A percentile compares a stretch with the other conserved stretches of the same genome.
phyloP scores from a whole-genome alignment of 2,797 vertebrate genomes.

The Danio jaintianensis region DNA sequence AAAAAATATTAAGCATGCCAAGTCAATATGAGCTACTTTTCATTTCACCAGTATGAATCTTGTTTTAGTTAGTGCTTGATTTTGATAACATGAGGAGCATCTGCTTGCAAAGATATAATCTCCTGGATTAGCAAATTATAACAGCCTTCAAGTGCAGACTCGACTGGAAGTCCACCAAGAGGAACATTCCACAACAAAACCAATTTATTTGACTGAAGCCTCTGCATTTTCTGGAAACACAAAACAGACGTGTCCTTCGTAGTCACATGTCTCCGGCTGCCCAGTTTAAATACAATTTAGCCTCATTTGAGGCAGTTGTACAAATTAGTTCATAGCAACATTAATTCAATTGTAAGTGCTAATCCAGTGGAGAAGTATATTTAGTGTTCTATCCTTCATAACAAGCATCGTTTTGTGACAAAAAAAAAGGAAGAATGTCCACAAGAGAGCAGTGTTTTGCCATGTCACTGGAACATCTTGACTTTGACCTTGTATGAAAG shows the following conservation, averaged over 20 bases:
- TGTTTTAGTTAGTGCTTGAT: constrained; percentile 34
- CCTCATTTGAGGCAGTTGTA: neutral
- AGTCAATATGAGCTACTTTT: neutral
- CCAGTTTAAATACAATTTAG: neutral
- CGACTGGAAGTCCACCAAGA: constrained; percentile 54
- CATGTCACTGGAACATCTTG: constrained; percentile 16
- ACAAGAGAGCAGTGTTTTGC: constrained; percentile 50
- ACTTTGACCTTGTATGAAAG: constrained; percentile 4
- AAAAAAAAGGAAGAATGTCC: constrained; percentile 21
- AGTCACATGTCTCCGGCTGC: neutral
- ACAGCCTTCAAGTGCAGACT: constrained; percentile 50
- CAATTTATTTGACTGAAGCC: constrained; percentile 36
- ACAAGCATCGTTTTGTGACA: neutral
- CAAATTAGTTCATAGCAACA: constrained; percentile 1
- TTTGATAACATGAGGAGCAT: constrained; percentile 6
- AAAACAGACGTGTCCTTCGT: constrained; percentile 35
- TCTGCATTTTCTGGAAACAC: constrained; percentile 46
- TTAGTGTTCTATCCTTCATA: neutral
- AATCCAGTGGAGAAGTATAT: neutral
- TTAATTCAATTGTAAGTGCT: neutral
- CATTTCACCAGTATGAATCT: neutral
- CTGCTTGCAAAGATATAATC: constrained; percentile 26
- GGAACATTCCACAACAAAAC: constrained; percentile 55
- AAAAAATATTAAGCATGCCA: neutral
- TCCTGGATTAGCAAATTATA: constrained; percentile 42